Evolutionary conservation across 2,113 vertebrate species (phyloP).

Genomic region (Caranx ignobilis): DNA sequence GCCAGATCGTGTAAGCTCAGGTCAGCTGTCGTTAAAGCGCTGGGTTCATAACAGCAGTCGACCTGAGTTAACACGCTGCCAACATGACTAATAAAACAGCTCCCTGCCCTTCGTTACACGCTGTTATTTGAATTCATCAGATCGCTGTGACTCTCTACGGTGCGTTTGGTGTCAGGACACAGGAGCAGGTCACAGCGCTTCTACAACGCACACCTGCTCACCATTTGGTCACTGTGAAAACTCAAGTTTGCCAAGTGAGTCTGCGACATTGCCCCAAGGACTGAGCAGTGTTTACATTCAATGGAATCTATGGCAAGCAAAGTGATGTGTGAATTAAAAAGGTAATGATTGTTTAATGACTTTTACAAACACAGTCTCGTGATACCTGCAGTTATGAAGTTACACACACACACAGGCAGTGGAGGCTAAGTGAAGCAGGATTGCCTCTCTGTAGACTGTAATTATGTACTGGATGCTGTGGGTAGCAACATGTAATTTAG

Average conservation of each 20-base stretch:
- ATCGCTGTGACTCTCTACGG: constrained; percentile 27
- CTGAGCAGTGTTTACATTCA: background rate
- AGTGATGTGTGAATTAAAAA: constrained; percentile 10
- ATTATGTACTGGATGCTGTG: constrained; percentile 1
- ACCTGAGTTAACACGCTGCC: constrained; percentile 46
- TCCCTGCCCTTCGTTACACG: constrained; percentile 14
- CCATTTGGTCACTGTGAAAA: constrained; percentile 6
- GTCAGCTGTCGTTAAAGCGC: constrained; percentile 20
- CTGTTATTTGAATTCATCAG: constrained; percentile 58
- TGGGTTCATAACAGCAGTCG: constrained; percentile 35
- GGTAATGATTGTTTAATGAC: constrained; percentile 39
- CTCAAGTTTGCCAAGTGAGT: background rate
- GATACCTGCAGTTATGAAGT: constrained; percentile 4
- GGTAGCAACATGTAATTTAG: background rate
- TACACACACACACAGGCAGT: constrained; percentile 1
- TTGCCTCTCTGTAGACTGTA: constrained; percentile 8
- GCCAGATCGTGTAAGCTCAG: constrained; percentile 27
- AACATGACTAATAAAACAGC: constrained; percentile 67
- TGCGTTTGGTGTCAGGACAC: background rate
- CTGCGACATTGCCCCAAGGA: background rate
- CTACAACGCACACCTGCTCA: constrained; percentile 31
- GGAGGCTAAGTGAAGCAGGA: background rate
- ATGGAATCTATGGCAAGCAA: background rate
- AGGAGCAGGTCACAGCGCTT: constrained; percentile 5
- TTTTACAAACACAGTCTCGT: constrained; percentile 21